Conservation (phyloP, 2,888 invertebrate species). For the Lepidonotus clava region DNA sequence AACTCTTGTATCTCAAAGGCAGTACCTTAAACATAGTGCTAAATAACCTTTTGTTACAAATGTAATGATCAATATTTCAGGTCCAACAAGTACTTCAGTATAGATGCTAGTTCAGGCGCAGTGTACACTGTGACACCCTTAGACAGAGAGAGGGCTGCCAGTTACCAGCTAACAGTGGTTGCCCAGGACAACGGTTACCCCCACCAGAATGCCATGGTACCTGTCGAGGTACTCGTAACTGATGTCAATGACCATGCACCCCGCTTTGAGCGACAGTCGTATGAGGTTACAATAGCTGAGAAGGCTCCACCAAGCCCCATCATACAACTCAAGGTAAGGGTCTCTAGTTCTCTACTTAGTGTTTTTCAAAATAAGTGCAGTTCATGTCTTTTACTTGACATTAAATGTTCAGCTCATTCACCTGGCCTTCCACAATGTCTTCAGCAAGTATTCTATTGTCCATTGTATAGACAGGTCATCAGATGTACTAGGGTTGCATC, state of each 20-base stretch:
- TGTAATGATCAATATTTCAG: no score
- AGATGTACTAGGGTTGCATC: no score
- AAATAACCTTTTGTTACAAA: no score
- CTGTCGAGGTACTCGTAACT: constrained; percentile 40
- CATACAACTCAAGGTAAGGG: constrained; percentile 53
- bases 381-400: no score
- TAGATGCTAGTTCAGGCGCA: constrained; percentile 16
- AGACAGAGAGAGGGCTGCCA: constrained; percentile 44
- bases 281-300: constrained; percentile 48
- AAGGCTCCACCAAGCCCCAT: constrained; percentile 15
- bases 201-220: constrained; percentile 37
- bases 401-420: no score
- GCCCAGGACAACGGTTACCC: constrained; percentile 54
- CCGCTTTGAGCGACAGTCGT: not conserved
- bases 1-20: no score
- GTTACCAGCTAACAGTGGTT: constrained; percentile 50
- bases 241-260: constrained; percentile 57
- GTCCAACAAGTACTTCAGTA: constrained; percentile 41
- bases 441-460: no score
- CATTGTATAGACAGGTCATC: no score
- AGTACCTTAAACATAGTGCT: no score
- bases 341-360: no score
- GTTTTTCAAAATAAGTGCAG: no score
- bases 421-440: no score
- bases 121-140: constrained; percentile 20